phyloP scores from a whole-genome alignment of 64 coral and sea anemone genomes.

The Orbicella faveolata region DNA sequence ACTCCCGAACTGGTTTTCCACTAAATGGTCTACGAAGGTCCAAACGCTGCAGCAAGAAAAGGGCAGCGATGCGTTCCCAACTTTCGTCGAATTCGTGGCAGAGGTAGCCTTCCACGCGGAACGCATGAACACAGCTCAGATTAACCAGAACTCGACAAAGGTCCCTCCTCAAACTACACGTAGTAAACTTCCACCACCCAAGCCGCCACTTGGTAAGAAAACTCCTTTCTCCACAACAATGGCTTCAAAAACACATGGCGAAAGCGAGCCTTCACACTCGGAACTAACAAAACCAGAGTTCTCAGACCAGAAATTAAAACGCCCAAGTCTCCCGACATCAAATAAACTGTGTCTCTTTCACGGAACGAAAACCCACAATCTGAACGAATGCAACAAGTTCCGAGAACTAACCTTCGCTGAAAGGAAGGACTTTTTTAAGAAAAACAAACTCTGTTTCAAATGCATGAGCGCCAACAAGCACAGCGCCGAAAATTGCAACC shows the following conservation, averaged over 20 bases:
- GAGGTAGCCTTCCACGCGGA: constrained; percentile 63
- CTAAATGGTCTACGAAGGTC: constrained; percentile 53
- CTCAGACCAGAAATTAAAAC: not conserved
- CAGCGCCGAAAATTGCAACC: constrained; percentile 25
- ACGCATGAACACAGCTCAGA: constrained; percentile 64
- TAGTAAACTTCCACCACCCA: not conserved
- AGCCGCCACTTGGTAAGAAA: not conserved
- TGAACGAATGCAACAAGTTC: constrained; percentile 54
- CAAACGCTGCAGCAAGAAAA: constrained; percentile 50
- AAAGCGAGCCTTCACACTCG: not conserved
- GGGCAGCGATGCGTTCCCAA: constrained; percentile 48
- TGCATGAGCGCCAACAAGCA: constrained; percentile 43
- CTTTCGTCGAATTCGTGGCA: constrained; percentile 49
- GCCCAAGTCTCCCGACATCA: no score
- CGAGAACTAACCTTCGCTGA: constrained; percentile 42
- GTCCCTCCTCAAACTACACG: not conserved
- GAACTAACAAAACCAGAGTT: not conserved
- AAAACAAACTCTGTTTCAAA: constrained; percentile 61
- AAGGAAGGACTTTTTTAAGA: constrained; percentile 46
- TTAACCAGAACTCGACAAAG: not conserved
- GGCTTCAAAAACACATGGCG: not conserved
- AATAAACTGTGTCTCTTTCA: constrained; percentile 63
- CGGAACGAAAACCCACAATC: constrained; percentile 41
- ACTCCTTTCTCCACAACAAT: not conserved
- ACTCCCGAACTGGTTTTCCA: constrained; percentile 60